Evolutionary conservation across 2,797 vertebrate species (phyloP).

Genomic region (Prunella strophiata): DNA sequence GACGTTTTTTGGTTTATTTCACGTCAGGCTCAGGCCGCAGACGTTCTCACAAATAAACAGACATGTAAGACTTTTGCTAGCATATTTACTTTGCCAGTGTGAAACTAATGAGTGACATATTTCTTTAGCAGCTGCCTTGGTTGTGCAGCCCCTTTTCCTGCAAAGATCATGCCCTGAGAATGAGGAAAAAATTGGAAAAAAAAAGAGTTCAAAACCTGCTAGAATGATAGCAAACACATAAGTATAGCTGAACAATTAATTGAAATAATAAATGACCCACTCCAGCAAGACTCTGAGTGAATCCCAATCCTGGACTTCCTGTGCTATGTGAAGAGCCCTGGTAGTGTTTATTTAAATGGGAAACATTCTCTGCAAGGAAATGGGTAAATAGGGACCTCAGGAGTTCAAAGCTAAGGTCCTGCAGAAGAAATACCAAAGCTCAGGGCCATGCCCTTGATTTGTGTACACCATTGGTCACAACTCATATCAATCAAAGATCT

Average conservation of each 20-base stretch:
- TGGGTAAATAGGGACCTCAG: constrained; percentile 43
- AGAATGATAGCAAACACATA: constrained; percentile 43
- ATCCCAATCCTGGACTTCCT: constrained; percentile 53
- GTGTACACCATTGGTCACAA: background rate
- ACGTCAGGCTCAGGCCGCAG: constrained; percentile 19
- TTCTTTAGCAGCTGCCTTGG: constrained; percentile 67
- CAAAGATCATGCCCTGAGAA: constrained; percentile 21
- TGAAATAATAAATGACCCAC: constrained; percentile 69
- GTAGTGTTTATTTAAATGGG: constrained; percentile 60
- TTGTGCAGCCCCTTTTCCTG: constrained; percentile 53
- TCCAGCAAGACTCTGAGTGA: constrained; percentile 40
- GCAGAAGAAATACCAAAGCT: background rate
- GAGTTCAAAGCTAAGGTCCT: constrained; percentile 42
- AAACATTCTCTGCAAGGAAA: constrained; percentile 59
- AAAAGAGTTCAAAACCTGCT: constrained; percentile 10
- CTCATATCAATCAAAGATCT: background rate
- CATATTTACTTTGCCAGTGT: constrained; percentile 67
- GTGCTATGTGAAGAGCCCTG: constrained; percentile 8
- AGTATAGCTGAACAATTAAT: constrained; percentile 56
- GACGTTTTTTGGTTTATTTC: constrained; percentile 62
- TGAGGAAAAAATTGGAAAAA: background rate
- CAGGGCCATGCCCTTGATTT: background rate
- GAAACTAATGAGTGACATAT: constrained; percentile 72
- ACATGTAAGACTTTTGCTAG: constrained; percentile 40
- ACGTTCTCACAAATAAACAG: constrained; percentile 72